These are phyloP conservation scores for Oreohelix idahoensis DNA, from an alignment of 1,140 invertebrate genomes.

Conservation along the genomic window DNA sequence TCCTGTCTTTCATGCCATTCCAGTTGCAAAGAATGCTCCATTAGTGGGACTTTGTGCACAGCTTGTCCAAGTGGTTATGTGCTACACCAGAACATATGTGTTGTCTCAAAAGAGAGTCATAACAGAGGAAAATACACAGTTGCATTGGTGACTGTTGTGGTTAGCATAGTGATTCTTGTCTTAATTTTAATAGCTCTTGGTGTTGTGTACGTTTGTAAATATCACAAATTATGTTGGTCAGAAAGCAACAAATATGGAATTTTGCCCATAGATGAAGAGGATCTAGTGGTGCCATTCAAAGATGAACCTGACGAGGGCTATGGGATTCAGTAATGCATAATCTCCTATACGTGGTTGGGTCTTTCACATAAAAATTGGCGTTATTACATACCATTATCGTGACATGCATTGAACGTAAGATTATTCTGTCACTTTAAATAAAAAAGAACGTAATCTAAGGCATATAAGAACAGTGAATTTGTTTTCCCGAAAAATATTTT, in stretches of 20 bases:
- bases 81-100: not conserved
- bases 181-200: not conserved
- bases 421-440: too few relatives aligned
- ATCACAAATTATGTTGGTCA: not conserved
- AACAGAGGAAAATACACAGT: too few relatives aligned
- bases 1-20: slow-evolving; percentile 14
- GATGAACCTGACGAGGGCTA: not conserved
- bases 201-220: not conserved
- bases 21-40: slow-evolving; percentile 16
- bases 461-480: too few relatives aligned
- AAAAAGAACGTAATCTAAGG: too few relatives aligned
- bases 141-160: not conserved
- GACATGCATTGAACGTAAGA: too few relatives aligned
- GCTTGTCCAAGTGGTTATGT: not conserved
- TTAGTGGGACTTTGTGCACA: not conserved
- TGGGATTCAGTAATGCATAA: not conserved
- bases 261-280: not conserved
- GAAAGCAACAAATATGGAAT: not conserved
- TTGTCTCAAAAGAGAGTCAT: not conserved
- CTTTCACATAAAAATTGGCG: not conserved
- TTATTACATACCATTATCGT: too few relatives aligned
- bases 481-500: too few relatives aligned
- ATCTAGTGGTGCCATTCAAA: not conserved
- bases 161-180: not conserved
- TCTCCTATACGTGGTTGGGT: not conserved